Evolutionary conservation across 2,797 vertebrate genomes (phyloP), one percentile per base, ranked within the genome.

Genomic region (Ctenosaura bakeri): DNA sequence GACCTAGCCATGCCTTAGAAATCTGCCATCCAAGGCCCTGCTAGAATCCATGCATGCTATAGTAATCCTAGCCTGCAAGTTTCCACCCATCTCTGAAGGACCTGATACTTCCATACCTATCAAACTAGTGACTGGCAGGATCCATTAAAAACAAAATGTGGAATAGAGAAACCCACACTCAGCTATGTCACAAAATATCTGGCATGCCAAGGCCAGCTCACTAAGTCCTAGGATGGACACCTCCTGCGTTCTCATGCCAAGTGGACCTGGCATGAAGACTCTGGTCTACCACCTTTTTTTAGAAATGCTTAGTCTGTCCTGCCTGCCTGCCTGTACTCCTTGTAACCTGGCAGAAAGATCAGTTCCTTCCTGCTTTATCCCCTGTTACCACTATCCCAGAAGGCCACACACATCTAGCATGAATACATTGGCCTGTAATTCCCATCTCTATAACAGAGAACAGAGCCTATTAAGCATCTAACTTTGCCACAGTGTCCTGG

Each of bases 331-430:
- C 62, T 83, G 29, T 35, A 22, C 59, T 56, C 20, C 32, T 29
- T 14, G 26, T 6, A 24, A 69, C 13, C 73, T 24, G 52, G 13
- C 71, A 69, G 71, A 81, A 52, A 84, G 73, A 20, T 69, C 32
- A 46, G 16, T 87, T 87, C 46, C 54, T 42, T 87, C 85, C 85
- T 89, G 29, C 71, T 84, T 89, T 52, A n/a, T 81, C 16, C 77
- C 66, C 26, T 42, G 85, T 78, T 76, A 42, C 24, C 71, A 26
- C 24, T 77, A 20, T 20, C 73, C 26, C 6, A n/a, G 35, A 83
- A 46, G 59, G 26, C 59, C 50, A 42, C 38, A 26, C 35, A 26
- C 20, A 56, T 50, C 16, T 83, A 77, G 85, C 80, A 50, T 88
- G 80, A 74, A 90, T 78, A 69, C 59, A 42, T 16, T 59, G 62